Evolutionary conservation across 2,888 invertebrate genomes (phyloP).

Genomic region (Oeneis ivallda): DNA sequence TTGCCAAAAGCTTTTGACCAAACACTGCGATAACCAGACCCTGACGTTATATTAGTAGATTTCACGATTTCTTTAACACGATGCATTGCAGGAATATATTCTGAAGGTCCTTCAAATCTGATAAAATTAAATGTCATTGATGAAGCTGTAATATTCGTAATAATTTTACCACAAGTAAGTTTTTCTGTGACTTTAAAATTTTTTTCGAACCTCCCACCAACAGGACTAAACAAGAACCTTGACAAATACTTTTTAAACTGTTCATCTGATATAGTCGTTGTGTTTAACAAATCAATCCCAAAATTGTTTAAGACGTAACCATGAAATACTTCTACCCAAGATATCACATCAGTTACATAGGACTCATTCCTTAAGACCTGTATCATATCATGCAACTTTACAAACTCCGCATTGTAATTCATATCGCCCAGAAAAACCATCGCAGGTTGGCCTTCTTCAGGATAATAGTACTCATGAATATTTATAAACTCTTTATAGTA

Average conservation of each 20-base stretch:
- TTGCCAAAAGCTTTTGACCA: conserved; percentile 88
- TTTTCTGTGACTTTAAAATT: conserved; percentile 84
- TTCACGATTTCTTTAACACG: conserved; percentile 80
- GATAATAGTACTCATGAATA: conserved; percentile 83
- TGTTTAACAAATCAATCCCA: conserved; percentile 73
- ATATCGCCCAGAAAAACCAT: conserved; percentile 85
- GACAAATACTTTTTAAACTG: conserved; percentile 85
- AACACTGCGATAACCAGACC: conserved; percentile 83
- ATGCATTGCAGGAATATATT: conserved; percentile 89
- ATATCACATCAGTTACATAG: conserved; percentile 79
- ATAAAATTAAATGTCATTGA: conserved; percentile 84
- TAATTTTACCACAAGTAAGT: conserved; percentile 83
- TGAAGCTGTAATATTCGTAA: conserved; percentile 82
- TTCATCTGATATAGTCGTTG: conserved; percentile 65
- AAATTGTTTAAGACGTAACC: conserved; percentile 82
- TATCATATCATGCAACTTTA: conserved; percentile 79
- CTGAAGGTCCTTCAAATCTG: conserved; percentile 82
- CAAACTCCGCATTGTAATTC: conserved; percentile 84
- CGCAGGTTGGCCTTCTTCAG: conserved; percentile 83
- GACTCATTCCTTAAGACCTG: conserved; percentile 75
- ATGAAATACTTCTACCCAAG: conserved; percentile 86
- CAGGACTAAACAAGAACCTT: conserved; percentile 86
- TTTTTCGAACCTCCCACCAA: conserved; percentile 85
- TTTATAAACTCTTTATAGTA: conserved; percentile 84
- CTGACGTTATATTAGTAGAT: conserved; percentile 81